Conservation (phyloP, 2,797 vertebrate genomes). For the Erethizon dorsatum region DNA sequence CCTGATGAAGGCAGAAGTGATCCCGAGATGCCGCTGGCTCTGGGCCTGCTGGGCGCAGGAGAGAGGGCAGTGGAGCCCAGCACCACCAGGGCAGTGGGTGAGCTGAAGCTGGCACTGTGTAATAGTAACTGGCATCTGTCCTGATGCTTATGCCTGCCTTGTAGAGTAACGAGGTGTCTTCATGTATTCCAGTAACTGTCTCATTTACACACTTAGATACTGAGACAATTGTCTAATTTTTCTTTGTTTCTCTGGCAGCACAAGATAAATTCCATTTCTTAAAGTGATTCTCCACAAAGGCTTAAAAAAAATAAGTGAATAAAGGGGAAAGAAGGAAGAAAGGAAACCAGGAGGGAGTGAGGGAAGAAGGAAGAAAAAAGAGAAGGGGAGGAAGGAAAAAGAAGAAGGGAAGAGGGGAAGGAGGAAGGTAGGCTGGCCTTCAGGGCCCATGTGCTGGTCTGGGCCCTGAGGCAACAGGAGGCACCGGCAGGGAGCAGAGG, state of each 20-base stretch:
- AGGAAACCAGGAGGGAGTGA: rapidly evolving
- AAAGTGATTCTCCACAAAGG: too few relatives aligned
- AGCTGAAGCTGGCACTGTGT: rapidly evolving
- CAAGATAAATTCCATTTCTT: not conserved
- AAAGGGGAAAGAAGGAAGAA: rapidly evolving
- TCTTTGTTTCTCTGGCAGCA: not conserved
- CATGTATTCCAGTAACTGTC: too few relatives aligned
- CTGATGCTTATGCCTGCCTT: rapidly evolving
- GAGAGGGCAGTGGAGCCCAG: not conserved
- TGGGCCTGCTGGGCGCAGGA: not conserved
- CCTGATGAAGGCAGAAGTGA: not conserved
- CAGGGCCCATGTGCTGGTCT: too few relatives aligned
- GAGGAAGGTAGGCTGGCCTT: rapidly evolving
- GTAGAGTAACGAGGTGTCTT: rapidly evolving
- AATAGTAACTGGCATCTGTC: not conserved
- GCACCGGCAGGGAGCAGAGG: too few relatives aligned
- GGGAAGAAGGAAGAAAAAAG: rapidly evolving
- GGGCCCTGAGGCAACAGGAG: not conserved
- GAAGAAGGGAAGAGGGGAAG: not conserved
- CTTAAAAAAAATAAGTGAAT: not conserved
- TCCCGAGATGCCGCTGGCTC: not conserved
- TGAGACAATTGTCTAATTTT: not conserved
- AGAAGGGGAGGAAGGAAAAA: rapidly evolving
- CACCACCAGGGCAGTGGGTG: rapidly evolving
- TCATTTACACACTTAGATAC: not conserved